phyloP scores from a whole-genome alignment of 1,140 invertebrate genomes.

The Chionoecetes opilio region DNA sequence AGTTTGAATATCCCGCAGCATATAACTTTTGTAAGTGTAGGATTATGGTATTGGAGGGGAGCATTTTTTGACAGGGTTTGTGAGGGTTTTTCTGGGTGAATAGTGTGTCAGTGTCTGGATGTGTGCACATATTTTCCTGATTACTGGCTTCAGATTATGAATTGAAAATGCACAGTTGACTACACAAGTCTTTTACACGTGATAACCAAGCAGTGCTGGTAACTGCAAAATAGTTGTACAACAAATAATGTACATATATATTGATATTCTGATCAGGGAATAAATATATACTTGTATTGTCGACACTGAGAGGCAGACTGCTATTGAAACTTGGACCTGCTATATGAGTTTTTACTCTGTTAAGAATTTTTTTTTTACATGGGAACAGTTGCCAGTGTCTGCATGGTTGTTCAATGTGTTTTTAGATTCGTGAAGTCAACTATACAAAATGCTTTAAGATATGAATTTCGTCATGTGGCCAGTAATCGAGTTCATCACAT shows the following conservation, averaged over 20 bases:
- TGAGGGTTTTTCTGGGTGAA: neutral
- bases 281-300: neutral
- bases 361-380: no score
- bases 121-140: neutral
- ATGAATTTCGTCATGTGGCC: neutral
- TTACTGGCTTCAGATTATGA: neutral
- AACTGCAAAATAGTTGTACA: neutral
- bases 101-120: neutral
- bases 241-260: no score
- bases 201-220: neutral
- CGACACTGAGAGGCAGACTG: neutral
- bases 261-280: no score
- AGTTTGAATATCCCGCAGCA: neutral
- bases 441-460: neutral
- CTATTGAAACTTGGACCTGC: neutral
- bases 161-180: neutral
- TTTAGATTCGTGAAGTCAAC: neutral
- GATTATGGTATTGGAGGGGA: neutral
- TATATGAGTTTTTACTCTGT: neutral
- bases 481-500: neutral
- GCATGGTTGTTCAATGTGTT: neutral
- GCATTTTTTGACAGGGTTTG: conserved; percentile 2
- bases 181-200: neutral
- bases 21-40: conserved; percentile 2
- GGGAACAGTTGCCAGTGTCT: conserved; percentile 9